A percentile compares a stretch with the other conserved stretches of the same genome.
These are phyloP conservation scores for Craseonycteris thonglongyai DNA, from an alignment of 2,113 vertebrate species.

Conservation along the genomic window DNA sequence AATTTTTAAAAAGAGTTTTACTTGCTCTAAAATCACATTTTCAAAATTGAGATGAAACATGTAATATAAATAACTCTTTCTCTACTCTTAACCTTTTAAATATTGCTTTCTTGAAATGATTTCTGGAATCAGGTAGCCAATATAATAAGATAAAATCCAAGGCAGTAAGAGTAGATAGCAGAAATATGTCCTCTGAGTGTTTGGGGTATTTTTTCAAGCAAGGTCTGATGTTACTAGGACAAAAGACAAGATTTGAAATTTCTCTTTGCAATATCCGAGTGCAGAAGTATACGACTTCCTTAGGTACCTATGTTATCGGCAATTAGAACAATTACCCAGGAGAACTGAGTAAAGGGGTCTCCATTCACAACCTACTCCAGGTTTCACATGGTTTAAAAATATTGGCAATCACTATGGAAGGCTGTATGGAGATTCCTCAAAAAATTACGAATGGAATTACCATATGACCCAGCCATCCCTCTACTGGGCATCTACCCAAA, in stretches of 20 bases:
- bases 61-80: too few relatives aligned
- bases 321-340: neutral
- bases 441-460: too few relatives aligned
- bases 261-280: neutral
- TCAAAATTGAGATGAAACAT: neutral
- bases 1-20: neutral
- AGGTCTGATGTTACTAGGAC: neutral
- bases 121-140: neutral
- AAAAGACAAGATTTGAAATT: neutral
- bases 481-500: too few relatives aligned
- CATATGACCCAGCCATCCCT: too few relatives aligned
- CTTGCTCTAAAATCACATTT: neutral
- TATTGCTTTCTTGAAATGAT: neutral
- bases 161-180: neutral
- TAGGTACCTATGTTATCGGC: neutral
- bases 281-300: neutral
- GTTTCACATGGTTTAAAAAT: neutral
- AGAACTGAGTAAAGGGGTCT: neutral
- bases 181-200: neutral
- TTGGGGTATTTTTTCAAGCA: neutral
- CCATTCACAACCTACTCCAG: neutral
- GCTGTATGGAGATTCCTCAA: too few relatives aligned
- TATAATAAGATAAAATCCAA: neutral
- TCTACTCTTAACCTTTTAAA: neutral
- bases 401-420: neutral